phyloP scores from a whole-genome alignment of 2,797 vertebrate genomes.

The Tenualosa ilisha region DNA sequence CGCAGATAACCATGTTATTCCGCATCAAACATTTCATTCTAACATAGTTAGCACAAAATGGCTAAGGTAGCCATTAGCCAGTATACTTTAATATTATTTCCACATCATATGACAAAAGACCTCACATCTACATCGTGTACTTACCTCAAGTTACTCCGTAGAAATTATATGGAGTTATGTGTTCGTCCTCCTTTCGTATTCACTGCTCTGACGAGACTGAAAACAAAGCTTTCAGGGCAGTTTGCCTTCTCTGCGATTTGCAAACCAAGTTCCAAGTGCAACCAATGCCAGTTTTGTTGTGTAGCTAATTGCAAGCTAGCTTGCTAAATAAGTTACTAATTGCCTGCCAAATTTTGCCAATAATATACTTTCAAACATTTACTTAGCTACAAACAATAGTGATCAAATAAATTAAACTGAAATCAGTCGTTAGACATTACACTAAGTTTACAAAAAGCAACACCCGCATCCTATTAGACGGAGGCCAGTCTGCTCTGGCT shows the following conservation, averaged over 20 bases:
- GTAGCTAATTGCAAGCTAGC: constrained; percentile 16
- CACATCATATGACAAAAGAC: constrained; percentile 23
- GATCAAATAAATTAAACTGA: background rate
- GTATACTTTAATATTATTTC: background rate
- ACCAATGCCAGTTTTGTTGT: background rate
- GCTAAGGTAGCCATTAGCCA: constrained; percentile 1
- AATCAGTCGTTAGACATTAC: background rate
- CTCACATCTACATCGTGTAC: background rate
- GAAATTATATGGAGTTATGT: background rate
- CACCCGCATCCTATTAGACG: constrained; percentile 9
- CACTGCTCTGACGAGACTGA: background rate
- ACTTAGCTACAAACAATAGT: background rate
- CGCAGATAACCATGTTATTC: background rate
- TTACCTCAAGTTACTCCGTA: constrained; percentile 16
- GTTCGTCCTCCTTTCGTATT: background rate
- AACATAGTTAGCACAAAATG: background rate
- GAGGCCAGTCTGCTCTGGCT: constrained; percentile 65
- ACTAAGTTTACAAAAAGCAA: background rate
- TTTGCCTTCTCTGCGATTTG: background rate
- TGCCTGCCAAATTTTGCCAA: background rate
- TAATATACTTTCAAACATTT: background rate
- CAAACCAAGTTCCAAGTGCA: background rate
- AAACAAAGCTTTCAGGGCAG: background rate
- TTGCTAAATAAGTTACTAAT: constrained; percentile 4
- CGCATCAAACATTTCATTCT: background rate